A percentile compares a stretch with the other conserved stretches of the same genome.
phyloP scores from a whole-genome alignment of 1,140 invertebrate genomes.

The Tetragnatha versicolor region DNA sequence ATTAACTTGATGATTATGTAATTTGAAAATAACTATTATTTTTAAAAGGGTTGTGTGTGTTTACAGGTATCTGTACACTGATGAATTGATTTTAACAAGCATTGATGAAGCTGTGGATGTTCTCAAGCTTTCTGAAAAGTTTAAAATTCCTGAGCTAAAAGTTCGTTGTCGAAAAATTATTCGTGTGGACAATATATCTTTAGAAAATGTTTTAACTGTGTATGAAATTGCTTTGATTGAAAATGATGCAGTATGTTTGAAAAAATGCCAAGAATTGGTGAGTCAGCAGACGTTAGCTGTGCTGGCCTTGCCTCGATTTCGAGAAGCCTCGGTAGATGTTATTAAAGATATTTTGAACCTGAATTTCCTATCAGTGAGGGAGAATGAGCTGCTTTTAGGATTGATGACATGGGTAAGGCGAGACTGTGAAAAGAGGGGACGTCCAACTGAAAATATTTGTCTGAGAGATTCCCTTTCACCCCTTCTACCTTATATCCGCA shows the following conservation, averaged over 20 bases:
- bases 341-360: slow-evolving; percentile 6
- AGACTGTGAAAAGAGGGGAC: not conserved
- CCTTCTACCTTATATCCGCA: not conserved
- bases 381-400: not conserved
- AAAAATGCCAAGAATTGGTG: not conserved
- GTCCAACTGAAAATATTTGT: not conserved
- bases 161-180: not conserved
- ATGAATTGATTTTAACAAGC: not conserved
- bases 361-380: not conserved
- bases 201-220: slow-evolving; percentile 8
- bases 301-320: not conserved
- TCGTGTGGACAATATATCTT: not conserved
- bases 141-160: not conserved
- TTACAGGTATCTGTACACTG: slow-evolving; percentile 26
- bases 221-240: slow-evolving; percentile 6
- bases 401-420: not conserved
- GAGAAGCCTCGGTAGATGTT: not conserved
- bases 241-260: not conserved
- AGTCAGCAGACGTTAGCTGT: not conserved
- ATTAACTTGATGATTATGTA: not conserved
- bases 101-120: slow-evolving; percentile 11
- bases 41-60: not conserved
- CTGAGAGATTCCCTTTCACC: slow-evolving; percentile 3
- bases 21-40: not conserved
- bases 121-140: not conserved